Conservation (phyloP, 1,140 invertebrate genomes). For the Bombus consobrinus region DNA sequence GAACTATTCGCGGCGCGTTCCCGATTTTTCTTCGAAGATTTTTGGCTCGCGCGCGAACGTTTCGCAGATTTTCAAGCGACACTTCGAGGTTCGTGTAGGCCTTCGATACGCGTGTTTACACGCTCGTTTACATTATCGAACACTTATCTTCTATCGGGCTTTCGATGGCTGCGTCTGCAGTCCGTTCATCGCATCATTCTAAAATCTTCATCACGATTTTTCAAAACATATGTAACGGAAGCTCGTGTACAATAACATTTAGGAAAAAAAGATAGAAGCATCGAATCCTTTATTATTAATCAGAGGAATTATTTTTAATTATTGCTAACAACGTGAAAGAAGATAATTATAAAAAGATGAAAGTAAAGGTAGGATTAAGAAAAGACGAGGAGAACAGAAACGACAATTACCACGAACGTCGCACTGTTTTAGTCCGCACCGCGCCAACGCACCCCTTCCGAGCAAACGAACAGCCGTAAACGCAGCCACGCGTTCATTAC, state of each 20-base stretch:
- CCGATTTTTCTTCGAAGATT: neutral
- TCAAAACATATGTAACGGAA: neutral
- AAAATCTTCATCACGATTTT: neutral
- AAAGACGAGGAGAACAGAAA: neutral
- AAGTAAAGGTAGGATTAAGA: neutral
- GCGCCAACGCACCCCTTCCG: conserved; percentile 9
- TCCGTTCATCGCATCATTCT: conserved; percentile 19
- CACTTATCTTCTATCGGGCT: neutral
- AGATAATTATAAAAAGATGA: neutral
- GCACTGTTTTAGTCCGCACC: neutral
- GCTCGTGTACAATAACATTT: neutral
- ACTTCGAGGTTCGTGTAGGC: conserved; percentile 22
- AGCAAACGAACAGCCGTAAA: conserved; percentile 52
- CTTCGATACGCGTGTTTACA: conserved; percentile 12
- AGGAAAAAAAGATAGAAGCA: neutral
- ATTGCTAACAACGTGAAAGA: neutral
- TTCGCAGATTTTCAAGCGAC: neutral
- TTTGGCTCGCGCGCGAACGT: neutral
- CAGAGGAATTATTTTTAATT: neutral
- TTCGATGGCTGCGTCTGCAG: conserved; percentile 43
- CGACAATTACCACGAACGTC: neutral
- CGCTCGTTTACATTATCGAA: neutral
- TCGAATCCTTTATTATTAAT: neutral
- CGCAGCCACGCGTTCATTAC: conserved; percentile 43
- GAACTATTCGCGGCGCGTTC: neutral